A percentile compares a stretch with the other conserved stretches of the same genome.
Conservation (phyloP, 2,888 invertebrate genomes). For the Synanthedon vespiformis region DNA sequence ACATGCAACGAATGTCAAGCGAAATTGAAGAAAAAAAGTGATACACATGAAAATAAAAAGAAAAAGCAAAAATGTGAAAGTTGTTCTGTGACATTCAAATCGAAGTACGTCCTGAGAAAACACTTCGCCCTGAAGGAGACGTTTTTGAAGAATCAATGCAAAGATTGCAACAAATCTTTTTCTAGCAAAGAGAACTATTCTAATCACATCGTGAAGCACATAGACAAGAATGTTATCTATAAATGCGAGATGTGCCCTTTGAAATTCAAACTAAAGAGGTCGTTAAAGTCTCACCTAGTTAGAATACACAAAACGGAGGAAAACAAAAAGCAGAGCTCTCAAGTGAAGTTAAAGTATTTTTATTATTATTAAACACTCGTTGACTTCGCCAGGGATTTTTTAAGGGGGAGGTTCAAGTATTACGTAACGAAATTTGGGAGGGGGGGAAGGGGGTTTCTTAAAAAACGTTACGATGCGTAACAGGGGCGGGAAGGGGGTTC, state of each 20-base stretch:
- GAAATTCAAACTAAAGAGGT: slow-evolving; percentile 52
- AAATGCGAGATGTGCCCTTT: slow-evolving; percentile 49
- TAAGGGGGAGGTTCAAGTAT: no score
- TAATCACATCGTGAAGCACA: slow-evolving; percentile 51
- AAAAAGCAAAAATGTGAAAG: slow-evolving; percentile 54
- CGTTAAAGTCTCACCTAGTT: slow-evolving; percentile 39
- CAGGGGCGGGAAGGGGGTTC: no score
- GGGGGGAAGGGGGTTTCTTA: no score
- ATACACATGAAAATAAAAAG: slow-evolving; percentile 38
- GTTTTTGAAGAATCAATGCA: slow-evolving; percentile 47
- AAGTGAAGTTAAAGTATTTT: not conserved
- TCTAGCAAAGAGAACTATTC: slow-evolving; percentile 37
- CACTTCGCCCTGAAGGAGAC: slow-evolving; percentile 52
- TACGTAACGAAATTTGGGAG: no score
- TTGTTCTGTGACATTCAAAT: slow-evolving; percentile 57
- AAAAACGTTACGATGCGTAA: no score
- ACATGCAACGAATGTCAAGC: slow-evolving; percentile 56
- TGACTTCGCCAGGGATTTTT: no score
- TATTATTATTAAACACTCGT: not conserved
- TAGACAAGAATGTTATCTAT: slow-evolving; percentile 42
- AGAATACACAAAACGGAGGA: slow-evolving; percentile 36
- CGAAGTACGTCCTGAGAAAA: slow-evolving; percentile 49
- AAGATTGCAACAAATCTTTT: slow-evolving; percentile 57
- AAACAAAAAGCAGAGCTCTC: not conserved
- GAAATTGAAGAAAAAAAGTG: slow-evolving; percentile 45